Conservation (phyloP, 1,140 invertebrate species). For the Ceratosolen solmsi region DNA sequence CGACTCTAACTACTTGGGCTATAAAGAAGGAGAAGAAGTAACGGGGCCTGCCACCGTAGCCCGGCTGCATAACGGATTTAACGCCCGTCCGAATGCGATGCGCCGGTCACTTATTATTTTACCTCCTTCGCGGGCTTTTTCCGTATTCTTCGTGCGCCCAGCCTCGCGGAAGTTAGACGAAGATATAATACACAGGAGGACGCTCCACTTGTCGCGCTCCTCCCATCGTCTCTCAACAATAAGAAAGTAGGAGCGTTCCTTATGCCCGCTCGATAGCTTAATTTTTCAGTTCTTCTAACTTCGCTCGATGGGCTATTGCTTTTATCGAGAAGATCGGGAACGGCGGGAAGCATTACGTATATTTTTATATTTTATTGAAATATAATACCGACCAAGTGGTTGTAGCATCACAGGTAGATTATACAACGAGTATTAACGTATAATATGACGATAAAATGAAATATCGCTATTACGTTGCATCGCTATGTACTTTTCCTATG, state of each 20-base stretch:
- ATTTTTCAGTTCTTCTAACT: background rate
- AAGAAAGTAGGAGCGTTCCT: background rate
- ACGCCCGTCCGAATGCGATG: background rate
- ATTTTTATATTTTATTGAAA: background rate
- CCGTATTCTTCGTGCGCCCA: background rate
- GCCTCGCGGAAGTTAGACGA: background rate
- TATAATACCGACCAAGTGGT: background rate
- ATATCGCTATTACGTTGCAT: too few relatives aligned
- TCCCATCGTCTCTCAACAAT: background rate
- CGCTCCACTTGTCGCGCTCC: background rate
- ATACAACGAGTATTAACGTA: too few relatives aligned
- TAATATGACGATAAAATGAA: too few relatives aligned
- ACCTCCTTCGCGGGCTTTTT: background rate
- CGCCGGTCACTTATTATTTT: background rate
- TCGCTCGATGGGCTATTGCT: too few relatives aligned
- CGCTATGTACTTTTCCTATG: too few relatives aligned
- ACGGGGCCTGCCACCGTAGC: background rate
- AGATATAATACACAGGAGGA: background rate
- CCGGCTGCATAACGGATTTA: conserved; percentile 32
- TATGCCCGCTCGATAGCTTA: background rate
- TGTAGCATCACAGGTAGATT: too few relatives aligned
- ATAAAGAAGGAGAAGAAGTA: conserved; percentile 28
- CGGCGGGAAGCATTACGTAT: background rate
- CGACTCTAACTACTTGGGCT: background rate
- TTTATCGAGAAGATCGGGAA: background rate